phyloP scores from a whole-genome alignment of 2,888 invertebrate genomes.

The Meandrusa payeni region DNA sequence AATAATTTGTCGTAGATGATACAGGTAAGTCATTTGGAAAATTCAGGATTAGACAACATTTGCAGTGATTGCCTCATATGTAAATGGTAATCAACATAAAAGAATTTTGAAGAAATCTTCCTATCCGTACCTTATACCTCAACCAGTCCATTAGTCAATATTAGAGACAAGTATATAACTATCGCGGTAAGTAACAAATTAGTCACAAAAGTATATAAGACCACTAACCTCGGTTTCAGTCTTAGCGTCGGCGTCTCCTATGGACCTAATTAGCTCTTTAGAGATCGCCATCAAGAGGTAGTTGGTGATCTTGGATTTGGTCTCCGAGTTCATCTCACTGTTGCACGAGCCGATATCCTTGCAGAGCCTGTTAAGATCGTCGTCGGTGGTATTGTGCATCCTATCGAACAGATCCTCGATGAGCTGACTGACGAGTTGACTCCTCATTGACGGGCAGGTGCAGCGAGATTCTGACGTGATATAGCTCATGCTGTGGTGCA shows the following conservation, averaged over 20 bases:
- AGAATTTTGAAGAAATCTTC: too few relatives aligned
- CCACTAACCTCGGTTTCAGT: constrained; percentile 75
- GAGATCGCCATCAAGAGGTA: constrained; percentile 77
- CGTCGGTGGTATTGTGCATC: constrained; percentile 65
- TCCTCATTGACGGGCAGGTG: constrained; percentile 70
- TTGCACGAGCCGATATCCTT: constrained; percentile 55
- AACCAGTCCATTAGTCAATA: constrained; percentile 43
- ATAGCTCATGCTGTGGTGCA: constrained; percentile 76
- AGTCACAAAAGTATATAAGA: constrained; percentile 51
- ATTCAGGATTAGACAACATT: too few relatives aligned
- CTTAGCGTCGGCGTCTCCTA: constrained; percentile 75
- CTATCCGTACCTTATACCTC: constrained; percentile 33
- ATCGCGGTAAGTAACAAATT: constrained; percentile 47
- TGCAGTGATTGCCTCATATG: too few relatives aligned
- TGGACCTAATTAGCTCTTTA: constrained; percentile 74
- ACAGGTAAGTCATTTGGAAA: too few relatives aligned
- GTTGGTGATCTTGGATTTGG: constrained; percentile 76
- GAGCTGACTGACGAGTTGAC: constrained; percentile 69
- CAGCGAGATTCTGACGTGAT: constrained; percentile 65
- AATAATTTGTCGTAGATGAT: too few relatives aligned
- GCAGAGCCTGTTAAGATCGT: constrained; percentile 64
- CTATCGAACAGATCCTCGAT: constrained; percentile 73
- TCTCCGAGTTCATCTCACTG: constrained; percentile 58
- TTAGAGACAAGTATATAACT: constrained; percentile 38
- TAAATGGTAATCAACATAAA: background rate